Base-by-base conservation (phyloP, 2,113 vertebrate species). In the Colinus virginianus region DNA sequence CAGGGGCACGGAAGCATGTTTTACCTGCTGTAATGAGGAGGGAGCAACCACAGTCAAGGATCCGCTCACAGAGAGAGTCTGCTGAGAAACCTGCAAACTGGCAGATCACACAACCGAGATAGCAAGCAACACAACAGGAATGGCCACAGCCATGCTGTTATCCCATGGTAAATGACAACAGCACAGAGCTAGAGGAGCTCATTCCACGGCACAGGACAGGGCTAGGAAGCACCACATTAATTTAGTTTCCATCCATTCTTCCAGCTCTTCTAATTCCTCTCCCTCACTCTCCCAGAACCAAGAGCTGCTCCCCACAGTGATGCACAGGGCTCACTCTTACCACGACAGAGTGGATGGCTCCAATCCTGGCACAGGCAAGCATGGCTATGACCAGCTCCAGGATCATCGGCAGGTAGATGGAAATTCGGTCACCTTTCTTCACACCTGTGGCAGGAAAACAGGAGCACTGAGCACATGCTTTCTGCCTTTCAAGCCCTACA, bases 321-420 rank as follows among this genome's bases (percentile, higher is more conserved):
- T 2, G 4, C n/a, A n/a, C 51, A 70, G 66, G 28, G 26, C 28
- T 61, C 64, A 75, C 46, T 93, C 98, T 95, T 97, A 99, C 99
- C 98, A 99, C 99, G 61, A 99, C 97, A 64, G 98, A 99, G 97
- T 99, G 99, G 68, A 99, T 95, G 8, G 98, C 99, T 76, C 99
- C 99, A 67, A 99, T 98, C 72, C 99, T 99, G 70, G 97, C 98
- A 43, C 99, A 99, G 9, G 99, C 99, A 12, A 99, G 96, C 99
- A 99, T 99, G 86, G 99, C 99, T 7, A 99, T 94, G 64, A 99
- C 98, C 69, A 99, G 97, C 94, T 99, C 99, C 62, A 99, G 97
- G 88, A 99, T 98, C 99, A 99, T 99, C 3, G 99, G 99, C 98
- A 99, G 98, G 97, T 99, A 99, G 87, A 99, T 98, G 93, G 99